phyloP scores from a whole-genome alignment of 1,140 invertebrate genomes.

The Drosophila burlai region DNA sequence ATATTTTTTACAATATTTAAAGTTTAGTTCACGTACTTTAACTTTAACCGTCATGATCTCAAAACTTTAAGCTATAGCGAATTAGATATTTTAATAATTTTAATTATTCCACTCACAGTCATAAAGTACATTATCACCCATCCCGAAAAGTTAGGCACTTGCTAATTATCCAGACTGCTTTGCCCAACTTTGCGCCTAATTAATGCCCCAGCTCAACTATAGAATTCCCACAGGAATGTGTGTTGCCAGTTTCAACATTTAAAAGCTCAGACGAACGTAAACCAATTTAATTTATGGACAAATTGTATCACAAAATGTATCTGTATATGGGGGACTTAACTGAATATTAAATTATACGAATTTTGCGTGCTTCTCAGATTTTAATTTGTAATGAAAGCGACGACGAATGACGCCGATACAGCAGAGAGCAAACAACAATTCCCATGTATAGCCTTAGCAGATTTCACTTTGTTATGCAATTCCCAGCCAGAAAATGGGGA shows the following conservation, averaged over 20 bases:
- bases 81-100: background rate
- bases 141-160: constrained; percentile 14
- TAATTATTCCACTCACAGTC: constrained; percentile 1
- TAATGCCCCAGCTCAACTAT: constrained; percentile 8
- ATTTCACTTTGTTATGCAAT: constrained; percentile 47
- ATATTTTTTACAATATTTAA: no score
- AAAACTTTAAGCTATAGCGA: background rate
- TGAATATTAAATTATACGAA: constrained; percentile 15
- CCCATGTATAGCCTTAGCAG: constrained; percentile 10
- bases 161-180: constrained; percentile 25
- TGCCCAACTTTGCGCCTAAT: constrained; percentile 15
- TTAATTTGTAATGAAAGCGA: constrained; percentile 21
- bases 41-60: no score
- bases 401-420: constrained; percentile 5
- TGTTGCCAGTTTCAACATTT: constrained; percentile 2
- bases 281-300: constrained; percentile 9
- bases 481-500: constrained; percentile 30
- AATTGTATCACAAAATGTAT: background rate
- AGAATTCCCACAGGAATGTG: constrained; percentile 5
- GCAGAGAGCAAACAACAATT: constrained; percentile 8
- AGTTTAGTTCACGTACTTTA: no score
- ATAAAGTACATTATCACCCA: constrained; percentile 6
- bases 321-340: background rate
- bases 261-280: constrained; percentile 13
- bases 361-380: constrained; percentile 2